phyloP scores from a whole-genome alignment of 1,140 invertebrate genomes.

The Drosophila kepulauana region DNA sequence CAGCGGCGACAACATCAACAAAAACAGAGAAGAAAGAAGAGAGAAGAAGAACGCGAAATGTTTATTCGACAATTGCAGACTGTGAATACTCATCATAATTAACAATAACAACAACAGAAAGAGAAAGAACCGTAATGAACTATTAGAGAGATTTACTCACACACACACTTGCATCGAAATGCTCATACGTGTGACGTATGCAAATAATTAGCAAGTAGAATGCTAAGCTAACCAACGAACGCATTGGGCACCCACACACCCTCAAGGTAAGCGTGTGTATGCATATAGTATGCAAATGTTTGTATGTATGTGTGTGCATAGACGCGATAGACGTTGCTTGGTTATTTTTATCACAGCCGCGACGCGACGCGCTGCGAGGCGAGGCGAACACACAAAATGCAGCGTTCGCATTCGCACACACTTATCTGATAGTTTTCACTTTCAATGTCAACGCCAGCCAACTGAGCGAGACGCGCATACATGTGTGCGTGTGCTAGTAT shows the following conservation, averaged over 20 bases:
- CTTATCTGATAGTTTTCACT: slow-evolving; percentile 82
- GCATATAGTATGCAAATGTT: background rate
- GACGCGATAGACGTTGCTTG: background rate
- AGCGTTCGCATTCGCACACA: slow-evolving; percentile 46
- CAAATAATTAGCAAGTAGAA: slow-evolving; percentile 8
- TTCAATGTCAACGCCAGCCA: slow-evolving; percentile 59
- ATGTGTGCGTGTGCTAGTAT: background rate
- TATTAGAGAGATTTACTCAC: slow-evolving; percentile 7
- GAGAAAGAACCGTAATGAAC: slow-evolving; percentile 2
- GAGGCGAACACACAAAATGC: slow-evolving; percentile 48
- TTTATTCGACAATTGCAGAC: slow-evolving; percentile 30
- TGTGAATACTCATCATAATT: slow-evolving; percentile 22
- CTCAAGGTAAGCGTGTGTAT: slow-evolving; percentile 14
- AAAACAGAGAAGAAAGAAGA: slow-evolving; percentile 1
- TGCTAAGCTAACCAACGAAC: slow-evolving; percentile 10
- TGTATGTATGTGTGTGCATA: slow-evolving; percentile 1
- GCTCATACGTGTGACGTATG: background rate
- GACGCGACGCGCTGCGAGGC: background rate
- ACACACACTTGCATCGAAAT: background rate
- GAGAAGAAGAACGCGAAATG: background rate
- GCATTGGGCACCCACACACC: background rate
- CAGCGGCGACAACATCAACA: slow-evolving; percentile 8
- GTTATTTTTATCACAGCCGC: slow-evolving; percentile 32
- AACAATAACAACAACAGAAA: slow-evolving; percentile 14
- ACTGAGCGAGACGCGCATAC: background rate